Conservation (phyloP, 2,888 invertebrate species). For the Melieria picta region DNA sequence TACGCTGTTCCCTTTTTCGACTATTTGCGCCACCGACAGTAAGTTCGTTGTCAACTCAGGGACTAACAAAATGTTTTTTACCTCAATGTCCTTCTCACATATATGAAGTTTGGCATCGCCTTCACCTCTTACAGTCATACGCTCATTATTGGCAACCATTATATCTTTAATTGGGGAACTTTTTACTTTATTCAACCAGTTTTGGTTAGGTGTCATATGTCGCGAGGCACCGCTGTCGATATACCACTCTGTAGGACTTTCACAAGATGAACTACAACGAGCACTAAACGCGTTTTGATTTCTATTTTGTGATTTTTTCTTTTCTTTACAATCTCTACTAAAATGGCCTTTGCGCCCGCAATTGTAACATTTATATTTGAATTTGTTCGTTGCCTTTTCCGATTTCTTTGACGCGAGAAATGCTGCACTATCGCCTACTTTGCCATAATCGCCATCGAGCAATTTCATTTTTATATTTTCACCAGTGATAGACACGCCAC, state of each 20-base stretch:
- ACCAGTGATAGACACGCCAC: constrained; percentile 4
- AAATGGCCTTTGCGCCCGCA: constrained; percentile 23
- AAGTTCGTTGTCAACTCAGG: constrained; percentile 16
- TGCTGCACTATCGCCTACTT: neutral
- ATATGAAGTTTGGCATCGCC: constrained; percentile 4
- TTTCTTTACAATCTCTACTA: too few species aligned
- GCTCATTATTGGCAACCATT: constrained; percentile 13
- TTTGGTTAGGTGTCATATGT: constrained; percentile 15
- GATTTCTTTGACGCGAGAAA: constrained; percentile 3
- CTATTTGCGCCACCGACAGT: constrained; percentile 22
- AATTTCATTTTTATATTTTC: constrained; percentile 15
- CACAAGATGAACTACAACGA: neutral
- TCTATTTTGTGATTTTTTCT: too few species aligned
- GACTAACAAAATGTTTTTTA: constrained; percentile 12
- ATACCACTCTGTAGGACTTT: constrained; percentile 1
- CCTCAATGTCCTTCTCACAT: constrained; percentile 15
- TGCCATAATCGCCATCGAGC: constrained; percentile 10
- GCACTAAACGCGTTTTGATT: constrained; percentile 12
- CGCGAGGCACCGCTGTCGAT: constrained; percentile 20
- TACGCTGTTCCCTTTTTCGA: constrained; percentile 17
- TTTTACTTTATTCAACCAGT: neutral
- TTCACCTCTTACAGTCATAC: constrained; percentile 9
- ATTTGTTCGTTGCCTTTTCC: constrained; percentile 10
- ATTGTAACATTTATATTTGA: constrained; percentile 19
- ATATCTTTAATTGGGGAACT: constrained; percentile 1